These are phyloP conservation scores for Distichodus sexfasciatus DNA, from an alignment of 2,797 vertebrate species.

Conservation along the genomic window DNA sequence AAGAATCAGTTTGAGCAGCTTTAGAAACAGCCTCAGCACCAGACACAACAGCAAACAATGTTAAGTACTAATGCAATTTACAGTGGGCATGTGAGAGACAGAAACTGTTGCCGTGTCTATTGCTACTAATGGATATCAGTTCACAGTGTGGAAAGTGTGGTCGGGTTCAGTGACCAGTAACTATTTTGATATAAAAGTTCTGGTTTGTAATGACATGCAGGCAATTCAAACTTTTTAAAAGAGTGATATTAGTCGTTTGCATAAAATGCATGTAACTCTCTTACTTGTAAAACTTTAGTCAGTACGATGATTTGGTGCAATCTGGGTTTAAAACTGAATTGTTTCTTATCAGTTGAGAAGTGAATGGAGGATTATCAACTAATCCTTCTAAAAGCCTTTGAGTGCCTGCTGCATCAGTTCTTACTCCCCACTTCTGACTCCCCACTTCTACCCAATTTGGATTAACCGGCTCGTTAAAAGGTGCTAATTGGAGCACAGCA, in stretches of 20 bases:
- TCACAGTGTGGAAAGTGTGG: not conserved
- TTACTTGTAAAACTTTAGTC: no score
- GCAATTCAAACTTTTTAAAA: no score
- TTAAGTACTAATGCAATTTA: not conserved
- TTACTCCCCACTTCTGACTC: not conserved
- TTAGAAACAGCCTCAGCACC: not conserved
- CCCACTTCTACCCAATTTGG: not conserved
- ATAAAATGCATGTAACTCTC: no score
- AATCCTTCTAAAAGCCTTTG: no score
- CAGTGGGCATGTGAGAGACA: not conserved
- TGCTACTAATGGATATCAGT: not conserved
- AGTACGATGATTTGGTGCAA: no score
- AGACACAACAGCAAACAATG: not conserved
- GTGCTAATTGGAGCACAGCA: slow-evolving; percentile 25
- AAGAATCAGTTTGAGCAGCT: not conserved
- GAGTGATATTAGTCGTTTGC: no score
- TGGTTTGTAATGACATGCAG: no score
- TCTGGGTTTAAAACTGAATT: no score
- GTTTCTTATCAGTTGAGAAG: no score
- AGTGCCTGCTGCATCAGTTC: not conserved
- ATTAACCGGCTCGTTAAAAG: slow-evolving; percentile 20
- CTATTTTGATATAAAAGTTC: no score
- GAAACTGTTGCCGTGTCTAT: not conserved
- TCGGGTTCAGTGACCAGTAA: not conserved
- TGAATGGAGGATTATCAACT: no score